Evolutionary conservation across 1,140 invertebrate species (phyloP), one percentile per base, ranked within the genome.

Genomic region (Hermatobates lingyangjiaoensis): DNA sequence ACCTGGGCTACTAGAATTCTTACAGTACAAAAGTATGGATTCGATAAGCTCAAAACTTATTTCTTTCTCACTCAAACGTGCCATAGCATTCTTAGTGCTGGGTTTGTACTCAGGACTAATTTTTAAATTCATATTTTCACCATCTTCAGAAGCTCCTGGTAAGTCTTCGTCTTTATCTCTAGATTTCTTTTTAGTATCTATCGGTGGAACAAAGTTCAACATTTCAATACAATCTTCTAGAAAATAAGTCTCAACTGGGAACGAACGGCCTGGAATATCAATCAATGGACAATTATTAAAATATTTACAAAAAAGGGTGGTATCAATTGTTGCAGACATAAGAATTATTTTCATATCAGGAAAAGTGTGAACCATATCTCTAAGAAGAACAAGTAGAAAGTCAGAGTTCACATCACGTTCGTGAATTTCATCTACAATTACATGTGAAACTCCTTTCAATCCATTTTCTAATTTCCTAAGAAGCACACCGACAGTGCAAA

Each of bases 301-400:
- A 66, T 98, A 98, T 12, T 80, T 70, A 2, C 80, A 77, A 65
- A 98, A 98, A 0, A 94, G 70, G 0, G 82, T 76, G 0, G 86
- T 90, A 60, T 95, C 90, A 51, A 98, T 88, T 0, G 94, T 95
- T 3, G 95, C 94, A 4, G 91, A 96, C 93, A 98, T 98, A 21
- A 98, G 73, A 59, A 98, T 89, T 3, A 98, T 75, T 51, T 88
- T 74, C 14, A 97, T 63, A 60, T 94, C 86, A 0, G 86, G 86
- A 64, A 90, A 92, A 0, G 79, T 79, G 52, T 83, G 80, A 1
- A 96, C 76, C 79, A 95, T 91, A 63, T 98, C 90, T 24, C 89
- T 71, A 0, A 98, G 68, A 0, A 95, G 77, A 40, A 95, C 90
- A 68, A 98, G 75, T 4, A 97, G 78, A 61, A 98, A 98, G 64